Percentiles rank a stretch among this genome's conserved stretches.
Evolutionary conservation across 92 coral and sea anemone genomes (phyloP).

Genomic region (Anthopleura xanthogrammica): DNA sequence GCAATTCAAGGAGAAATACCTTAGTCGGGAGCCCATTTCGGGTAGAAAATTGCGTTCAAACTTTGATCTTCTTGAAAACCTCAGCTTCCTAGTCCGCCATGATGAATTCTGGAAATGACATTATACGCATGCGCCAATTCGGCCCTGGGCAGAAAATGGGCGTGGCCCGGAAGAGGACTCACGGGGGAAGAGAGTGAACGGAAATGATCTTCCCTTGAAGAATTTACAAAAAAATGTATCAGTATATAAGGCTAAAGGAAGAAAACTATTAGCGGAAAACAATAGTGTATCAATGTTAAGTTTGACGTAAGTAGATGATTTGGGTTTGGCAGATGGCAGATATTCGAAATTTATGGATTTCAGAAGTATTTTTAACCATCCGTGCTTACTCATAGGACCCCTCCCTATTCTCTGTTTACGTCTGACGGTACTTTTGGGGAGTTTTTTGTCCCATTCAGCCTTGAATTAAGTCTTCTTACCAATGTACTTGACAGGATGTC

Average conservation of each 20-base stretch:
- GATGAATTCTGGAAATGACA: constrained; percentile 12
- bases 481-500: not conserved
- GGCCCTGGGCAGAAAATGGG: constrained; percentile 20
- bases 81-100: constrained; percentile 47
- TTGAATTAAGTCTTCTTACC: not conserved
- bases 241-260: not conserved
- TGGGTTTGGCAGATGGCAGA: not conserved
- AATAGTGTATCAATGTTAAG: not conserved
- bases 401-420: not conserved
- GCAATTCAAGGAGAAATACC: constrained; percentile 44
- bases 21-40: constrained; percentile 93
- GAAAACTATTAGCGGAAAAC: not conserved
- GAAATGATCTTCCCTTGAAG: not conserved
- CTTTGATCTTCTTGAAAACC: constrained; percentile 5
- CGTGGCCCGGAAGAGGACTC: constrained; percentile 37
- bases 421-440: not conserved
- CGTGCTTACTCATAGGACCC: not conserved
- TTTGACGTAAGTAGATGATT: not conserved
- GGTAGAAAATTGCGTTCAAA: constrained; percentile 19
- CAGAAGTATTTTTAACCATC: no score
- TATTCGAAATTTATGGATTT: no score
- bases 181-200: not conserved
- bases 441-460: no score
- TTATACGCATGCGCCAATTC: constrained; percentile 27
- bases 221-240: not conserved